Evolutionary conservation across 2,113 vertebrate genomes (phyloP), one percentile per base, ranked within the genome.

Genomic region (Cheilinus undulatus): DNA sequence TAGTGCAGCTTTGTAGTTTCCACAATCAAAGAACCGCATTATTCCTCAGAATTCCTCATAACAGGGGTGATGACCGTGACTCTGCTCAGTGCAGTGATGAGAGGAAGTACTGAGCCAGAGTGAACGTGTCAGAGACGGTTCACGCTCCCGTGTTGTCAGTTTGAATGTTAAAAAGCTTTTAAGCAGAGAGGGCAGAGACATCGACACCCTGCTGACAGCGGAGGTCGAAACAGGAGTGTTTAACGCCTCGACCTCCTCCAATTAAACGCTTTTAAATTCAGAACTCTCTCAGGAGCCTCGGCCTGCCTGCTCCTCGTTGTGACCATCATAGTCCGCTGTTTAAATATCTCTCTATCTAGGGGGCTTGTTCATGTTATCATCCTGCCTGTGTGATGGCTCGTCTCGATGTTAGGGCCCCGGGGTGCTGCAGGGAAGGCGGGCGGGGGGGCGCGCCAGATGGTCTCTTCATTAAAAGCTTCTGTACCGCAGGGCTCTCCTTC

Each of bases 381-480:
- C 14, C 67, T 12, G 32, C 49, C 56, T 51, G 81, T 59, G 68
- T 72, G 80, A 74, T 48, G 53, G 65, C 71, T 75, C 34, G 64
- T 77, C 76, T 84, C 56, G 19, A 36, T 52, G 64, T 65, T 36
- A 19, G 59, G 76, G 84, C 88, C 86, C 71, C 65, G 28, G 79
- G 88, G 86, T 73, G 68, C 56, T 48, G 65, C 23, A 43, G 63
- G 28, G 45, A 34, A 76, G 58, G 65, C 14, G 73, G 45, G 6
- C 5, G 45, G 23, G 26, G 30, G 46, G 43, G 43, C 11, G 42
- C 45, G 67, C 80, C 88, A 92, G 91, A 92, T 92, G 90, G 88
- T 85, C 72, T 78, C 79, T 87, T 90, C 88, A 92, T 91, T 93
- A 90, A 91, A 89, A 78, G 72, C 87, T 71, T 79, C 80, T 74